Evolutionary conservation across 1,140 invertebrate genomes (phyloP).

Genomic region (Hydropsyche tenuis): DNA sequence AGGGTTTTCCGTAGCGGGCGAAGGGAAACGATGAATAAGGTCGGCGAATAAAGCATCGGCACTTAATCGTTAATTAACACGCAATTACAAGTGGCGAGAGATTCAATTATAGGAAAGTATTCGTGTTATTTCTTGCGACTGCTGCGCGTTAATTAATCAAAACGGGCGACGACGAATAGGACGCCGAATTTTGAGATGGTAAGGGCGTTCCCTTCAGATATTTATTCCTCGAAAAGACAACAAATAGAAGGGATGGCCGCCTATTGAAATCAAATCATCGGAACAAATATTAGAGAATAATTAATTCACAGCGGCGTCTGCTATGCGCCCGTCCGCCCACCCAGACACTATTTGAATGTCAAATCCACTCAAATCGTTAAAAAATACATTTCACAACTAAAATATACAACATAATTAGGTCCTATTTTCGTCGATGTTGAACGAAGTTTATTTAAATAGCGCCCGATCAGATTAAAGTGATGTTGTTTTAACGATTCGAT

Average conservation of each 20-base stretch:
- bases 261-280: constrained; percentile 19
- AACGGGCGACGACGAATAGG: constrained; percentile 11
- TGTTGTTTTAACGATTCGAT: too few relatives aligned
- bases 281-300: constrained; percentile 21
- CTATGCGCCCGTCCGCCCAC: neutral
- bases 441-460: too few relatives aligned
- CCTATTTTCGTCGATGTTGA: too few relatives aligned
- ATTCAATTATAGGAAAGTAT: constrained; percentile 33
- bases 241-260: neutral
- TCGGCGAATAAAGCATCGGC: neutral
- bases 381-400: too few relatives aligned
- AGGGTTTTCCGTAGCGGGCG: neutral
- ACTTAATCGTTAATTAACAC: constrained; percentile 31
- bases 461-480: too few relatives aligned
- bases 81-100: constrained; percentile 29
- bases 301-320: constrained; percentile 3
- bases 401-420: too few relatives aligned
- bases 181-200: neutral
- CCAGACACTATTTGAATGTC: neutral
- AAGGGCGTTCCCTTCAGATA: neutral
- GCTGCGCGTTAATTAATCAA: constrained; percentile 28
- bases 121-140: constrained; percentile 33
- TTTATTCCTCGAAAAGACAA: neutral
- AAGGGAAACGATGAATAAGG: constrained; percentile 1
- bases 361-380: too few relatives aligned